These are phyloP conservation scores for Ferdinandea cuprea DNA, from an alignment of 2,888 invertebrate species.

Conservation along the genomic window DNA sequence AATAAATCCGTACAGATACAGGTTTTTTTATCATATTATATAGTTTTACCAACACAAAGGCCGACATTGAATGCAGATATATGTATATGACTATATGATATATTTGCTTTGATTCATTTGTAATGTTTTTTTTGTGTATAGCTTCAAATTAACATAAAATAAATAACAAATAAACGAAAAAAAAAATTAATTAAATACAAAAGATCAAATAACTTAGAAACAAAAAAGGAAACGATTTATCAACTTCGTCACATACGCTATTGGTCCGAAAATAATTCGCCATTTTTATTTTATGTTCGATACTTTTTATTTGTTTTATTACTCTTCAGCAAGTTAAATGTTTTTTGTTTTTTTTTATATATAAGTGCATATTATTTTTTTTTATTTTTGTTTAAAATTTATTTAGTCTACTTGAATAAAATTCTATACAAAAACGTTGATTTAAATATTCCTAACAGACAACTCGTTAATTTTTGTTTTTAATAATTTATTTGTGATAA, in stretches of 20 bases:
- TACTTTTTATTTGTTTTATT: constrained; percentile 38
- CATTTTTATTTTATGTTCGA: constrained; percentile 41
- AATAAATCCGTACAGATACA: constrained; percentile 39
- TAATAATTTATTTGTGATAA: constrained; percentile 54
- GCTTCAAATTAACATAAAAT: constrained; percentile 30
- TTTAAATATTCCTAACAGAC: constrained; percentile 72
- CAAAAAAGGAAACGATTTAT: constrained; percentile 29
- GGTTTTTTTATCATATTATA: constrained; percentile 31
- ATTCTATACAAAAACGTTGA: constrained; percentile 71
- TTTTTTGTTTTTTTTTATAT: constrained; percentile 37
- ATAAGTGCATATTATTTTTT: constrained; percentile 44
- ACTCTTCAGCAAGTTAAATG: constrained; percentile 57
- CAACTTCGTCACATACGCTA: constrained; percentile 68
- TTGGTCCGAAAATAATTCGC: constrained; percentile 73
- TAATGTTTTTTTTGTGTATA: constrained; percentile 41
- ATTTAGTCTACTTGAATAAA: constrained; percentile 71
- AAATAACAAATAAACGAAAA: constrained; percentile 10
- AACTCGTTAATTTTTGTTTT: constrained; percentile 56
- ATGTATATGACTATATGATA: constrained; percentile 32
- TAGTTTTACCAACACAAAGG: constrained; percentile 59
- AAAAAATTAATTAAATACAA: constrained; percentile 1
- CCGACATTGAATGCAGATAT: constrained; percentile 57
- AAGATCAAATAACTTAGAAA: background rate
- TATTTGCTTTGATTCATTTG: constrained; percentile 26
- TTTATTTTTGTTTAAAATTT: constrained; percentile 33